A percentile compares a stretch with the other conserved stretches of the same genome.
These are phyloP conservation scores for Atrina japonica DNA, from an alignment of 2,888 invertebrate species.

Conservation along the genomic window DNA sequence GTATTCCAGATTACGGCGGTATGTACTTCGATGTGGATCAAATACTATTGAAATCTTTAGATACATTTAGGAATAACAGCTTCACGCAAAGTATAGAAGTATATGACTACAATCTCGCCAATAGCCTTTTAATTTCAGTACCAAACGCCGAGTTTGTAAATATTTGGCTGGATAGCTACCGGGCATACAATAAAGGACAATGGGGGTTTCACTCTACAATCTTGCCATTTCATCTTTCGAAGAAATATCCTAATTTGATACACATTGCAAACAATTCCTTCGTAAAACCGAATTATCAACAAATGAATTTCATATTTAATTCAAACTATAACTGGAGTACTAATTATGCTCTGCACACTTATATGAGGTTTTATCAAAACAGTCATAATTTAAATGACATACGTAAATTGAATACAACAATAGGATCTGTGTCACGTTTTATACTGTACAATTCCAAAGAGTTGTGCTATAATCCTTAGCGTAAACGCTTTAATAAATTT, in stretches of 20 bases:
- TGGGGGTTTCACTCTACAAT: conserved; percentile 41
- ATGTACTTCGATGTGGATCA: conserved; percentile 77
- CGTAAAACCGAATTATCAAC: conserved; percentile 34
- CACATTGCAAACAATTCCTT: conserved; percentile 43
- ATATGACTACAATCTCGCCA: conserved; percentile 34
- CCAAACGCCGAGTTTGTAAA: conserved; percentile 33
- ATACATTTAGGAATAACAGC: conserved; percentile 29
- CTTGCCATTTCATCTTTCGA: conserved; percentile 32
- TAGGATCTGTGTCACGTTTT: conserved; percentile 54
- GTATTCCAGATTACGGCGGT: conserved; percentile 74
- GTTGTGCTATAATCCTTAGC: conserved; percentile 35
- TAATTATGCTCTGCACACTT: conserved; percentile 44
- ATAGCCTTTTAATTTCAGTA: conserved; percentile 34
- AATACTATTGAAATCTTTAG: conserved; percentile 62
- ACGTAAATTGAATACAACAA: conserved; percentile 52
- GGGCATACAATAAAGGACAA: conserved; percentile 17
- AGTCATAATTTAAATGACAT: conserved; percentile 32
- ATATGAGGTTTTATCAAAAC: conserved; percentile 29
- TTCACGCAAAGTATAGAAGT: conserved; percentile 37
- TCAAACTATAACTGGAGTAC: conserved; percentile 42
- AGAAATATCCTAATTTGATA: conserved; percentile 35
- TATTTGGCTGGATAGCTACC: conserved; percentile 31
- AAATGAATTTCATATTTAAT: conserved; percentile 26
- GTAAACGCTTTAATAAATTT: too few relatives aligned
- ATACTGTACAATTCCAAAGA: conserved; percentile 54